Percentiles rank a stretch among this genome's conserved stretches.
These are phyloP conservation scores for Poecilia wingei DNA, from an alignment of 2,797 vertebrate species.

Conservation along the genomic window DNA sequence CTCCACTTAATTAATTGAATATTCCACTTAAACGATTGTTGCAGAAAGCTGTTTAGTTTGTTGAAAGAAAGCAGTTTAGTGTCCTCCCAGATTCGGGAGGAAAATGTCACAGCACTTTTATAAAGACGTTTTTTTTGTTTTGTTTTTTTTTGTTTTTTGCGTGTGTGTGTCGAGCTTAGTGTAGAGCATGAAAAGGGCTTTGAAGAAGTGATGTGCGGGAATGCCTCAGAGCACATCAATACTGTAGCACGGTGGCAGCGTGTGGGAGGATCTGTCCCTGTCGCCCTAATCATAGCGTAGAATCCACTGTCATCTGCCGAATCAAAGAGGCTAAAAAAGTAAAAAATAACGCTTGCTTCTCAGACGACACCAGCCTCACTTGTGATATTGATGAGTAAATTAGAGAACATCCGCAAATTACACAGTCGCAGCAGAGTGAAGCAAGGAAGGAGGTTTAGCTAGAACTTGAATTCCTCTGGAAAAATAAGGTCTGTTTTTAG, in stretches of 20 bases:
- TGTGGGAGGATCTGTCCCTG: constrained; percentile 48
- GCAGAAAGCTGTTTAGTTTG: constrained; percentile 9
- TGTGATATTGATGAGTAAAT: constrained; percentile 50
- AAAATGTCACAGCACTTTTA: constrained; percentile 22
- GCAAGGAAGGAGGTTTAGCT: constrained; percentile 39
- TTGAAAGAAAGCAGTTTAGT: constrained; percentile 11
- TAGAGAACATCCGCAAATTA: constrained; percentile 37
- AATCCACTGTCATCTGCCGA: constrained; percentile 40
- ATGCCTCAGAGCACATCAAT: constrained; percentile 58
- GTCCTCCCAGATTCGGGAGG: constrained; percentile 2
- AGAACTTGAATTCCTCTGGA: constrained; percentile 8
- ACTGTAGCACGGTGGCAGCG: constrained; percentile 35
- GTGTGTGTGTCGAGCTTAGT: constrained; percentile 17
- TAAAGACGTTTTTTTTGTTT: constrained; percentile 9
- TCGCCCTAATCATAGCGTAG: constrained; percentile 52
- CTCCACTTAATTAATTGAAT: constrained; percentile 24
- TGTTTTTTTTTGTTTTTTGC: constrained; percentile 1
- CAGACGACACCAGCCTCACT: constrained; percentile 37
- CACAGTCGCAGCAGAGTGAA: constrained; percentile 23
- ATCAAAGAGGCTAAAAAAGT: constrained; percentile 42
- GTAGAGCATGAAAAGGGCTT: constrained; percentile 30
- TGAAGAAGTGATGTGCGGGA: constrained; percentile 54
- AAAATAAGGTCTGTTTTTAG: constrained; percentile 2
- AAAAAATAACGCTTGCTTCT: constrained; percentile 9
- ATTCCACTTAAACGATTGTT: background rate